A percentile compares a stretch with the other conserved stretches of the same genome.
Evolutionary conservation across 1,140 invertebrate genomes (phyloP).

Genomic region (Drosophila guanche): DNA sequence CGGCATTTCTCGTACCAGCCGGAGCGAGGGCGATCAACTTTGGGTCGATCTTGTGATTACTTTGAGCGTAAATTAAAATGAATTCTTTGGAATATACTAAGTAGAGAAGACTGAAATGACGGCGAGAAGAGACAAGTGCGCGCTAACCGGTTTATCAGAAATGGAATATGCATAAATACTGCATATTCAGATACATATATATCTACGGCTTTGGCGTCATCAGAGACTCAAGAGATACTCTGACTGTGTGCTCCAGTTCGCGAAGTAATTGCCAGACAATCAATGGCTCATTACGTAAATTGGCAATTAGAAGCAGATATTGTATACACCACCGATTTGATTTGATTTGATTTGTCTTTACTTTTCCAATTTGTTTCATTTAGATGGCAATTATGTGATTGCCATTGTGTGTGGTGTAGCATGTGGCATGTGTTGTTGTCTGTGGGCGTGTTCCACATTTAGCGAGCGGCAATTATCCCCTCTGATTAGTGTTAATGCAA

Average conservation of each 20-base stretch:
- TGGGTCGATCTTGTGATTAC: constrained; percentile 58
- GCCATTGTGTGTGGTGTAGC: constrained; percentile 3
- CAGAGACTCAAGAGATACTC: constrained; percentile 10
- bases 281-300: constrained; percentile 57
- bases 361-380: constrained; percentile 52
- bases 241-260: constrained; percentile 49
- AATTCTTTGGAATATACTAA: constrained; percentile 46
- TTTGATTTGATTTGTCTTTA: constrained; percentile 46
- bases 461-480: constrained; percentile 40
- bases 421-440: not conserved
- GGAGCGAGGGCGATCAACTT: constrained; percentile 75
- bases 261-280: constrained; percentile 50
- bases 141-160: constrained; percentile 59
- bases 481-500: constrained; percentile 49
- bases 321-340: constrained; percentile 17
- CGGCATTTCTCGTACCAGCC: constrained; percentile 65
- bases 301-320: constrained; percentile 56
- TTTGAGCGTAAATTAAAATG: constrained; percentile 56
- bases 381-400: constrained; percentile 67
- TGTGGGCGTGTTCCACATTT: constrained; percentile 60
- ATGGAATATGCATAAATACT: constrained; percentile 11
- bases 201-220: constrained; percentile 55
- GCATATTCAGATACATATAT: constrained; percentile 20
- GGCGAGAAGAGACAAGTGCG: constrained; percentile 43
- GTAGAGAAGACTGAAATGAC: not conserved